Conservation (phyloP, 2,888 invertebrate species). For the Ormyrus nitidulus region DNA sequence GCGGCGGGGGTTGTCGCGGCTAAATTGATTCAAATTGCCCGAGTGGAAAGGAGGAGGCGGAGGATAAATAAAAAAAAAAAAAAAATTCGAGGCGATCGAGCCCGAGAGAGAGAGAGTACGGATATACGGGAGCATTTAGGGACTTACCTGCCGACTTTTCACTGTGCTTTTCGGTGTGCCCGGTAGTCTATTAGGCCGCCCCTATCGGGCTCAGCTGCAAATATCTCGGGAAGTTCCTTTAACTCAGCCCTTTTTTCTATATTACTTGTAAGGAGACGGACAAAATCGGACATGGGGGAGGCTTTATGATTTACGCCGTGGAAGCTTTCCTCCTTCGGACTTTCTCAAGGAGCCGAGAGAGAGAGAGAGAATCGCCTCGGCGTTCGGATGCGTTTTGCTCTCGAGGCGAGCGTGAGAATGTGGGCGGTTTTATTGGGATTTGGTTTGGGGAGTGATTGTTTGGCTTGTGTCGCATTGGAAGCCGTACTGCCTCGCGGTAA, state of each 20-base stretch:
- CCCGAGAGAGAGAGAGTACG: background rate
- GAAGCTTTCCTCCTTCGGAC: constrained; percentile 25
- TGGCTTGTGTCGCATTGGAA: background rate
- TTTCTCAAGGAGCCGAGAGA: constrained; percentile 21
- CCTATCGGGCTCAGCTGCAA: constrained; percentile 41
- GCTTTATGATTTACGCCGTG: constrained; percentile 29
- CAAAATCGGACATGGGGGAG: constrained; percentile 39
- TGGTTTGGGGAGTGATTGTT: constrained; percentile 16
- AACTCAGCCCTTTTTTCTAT: constrained; percentile 44
- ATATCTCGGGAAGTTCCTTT: constrained; percentile 24
- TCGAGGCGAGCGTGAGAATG: constrained; percentile 43
- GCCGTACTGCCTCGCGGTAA: too few relatives aligned
- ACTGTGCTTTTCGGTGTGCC: background rate
- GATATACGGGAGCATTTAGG: constrained; percentile 73
- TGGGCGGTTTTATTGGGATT: constrained; percentile 41
- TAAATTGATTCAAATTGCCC: constrained; percentile 74
- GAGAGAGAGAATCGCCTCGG: background rate
- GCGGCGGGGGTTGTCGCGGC: constrained; percentile 66
- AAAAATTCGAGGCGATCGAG: background rate
- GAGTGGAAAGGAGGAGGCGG: constrained; percentile 48
- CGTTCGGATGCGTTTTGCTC: constrained; percentile 4
- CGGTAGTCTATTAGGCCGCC: constrained; percentile 43
- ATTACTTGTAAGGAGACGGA: background rate
- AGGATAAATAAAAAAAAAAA: constrained; percentile 57
- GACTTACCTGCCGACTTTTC: constrained; percentile 67